phyloP scores from a whole-genome alignment of 53 echinoderm and acorn worm species.

The Stichopus horrens region DNA sequence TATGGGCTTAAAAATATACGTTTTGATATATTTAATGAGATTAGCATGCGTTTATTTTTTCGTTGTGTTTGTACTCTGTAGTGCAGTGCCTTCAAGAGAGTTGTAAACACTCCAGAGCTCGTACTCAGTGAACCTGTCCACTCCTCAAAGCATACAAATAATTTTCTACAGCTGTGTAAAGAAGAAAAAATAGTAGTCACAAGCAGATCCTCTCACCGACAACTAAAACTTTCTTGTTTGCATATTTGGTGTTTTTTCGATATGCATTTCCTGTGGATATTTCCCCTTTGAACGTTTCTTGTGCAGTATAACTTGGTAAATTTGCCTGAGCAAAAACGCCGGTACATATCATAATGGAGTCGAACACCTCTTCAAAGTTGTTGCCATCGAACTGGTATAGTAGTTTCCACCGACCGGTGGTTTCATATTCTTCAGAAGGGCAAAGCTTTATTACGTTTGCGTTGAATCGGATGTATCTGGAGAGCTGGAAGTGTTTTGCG shows the following conservation, averaged over 20 bases:
- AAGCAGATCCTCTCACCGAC: slow-evolving; percentile 11
- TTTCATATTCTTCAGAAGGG: slow-evolving; percentile 15
- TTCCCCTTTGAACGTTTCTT: slow-evolving; percentile 39
- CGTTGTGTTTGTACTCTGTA: too few species aligned
- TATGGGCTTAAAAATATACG: too few species aligned
- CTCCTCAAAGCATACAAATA: too few species aligned
- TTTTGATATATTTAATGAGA: too few species aligned
- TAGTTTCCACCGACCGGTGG: slow-evolving; percentile 35
- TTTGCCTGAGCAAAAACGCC: slow-evolving; percentile 42
- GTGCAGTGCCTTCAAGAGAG: too few species aligned
- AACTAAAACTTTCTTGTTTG: slow-evolving; percentile 47
- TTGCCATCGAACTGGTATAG: background rate
- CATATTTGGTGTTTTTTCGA: slow-evolving; percentile 29
- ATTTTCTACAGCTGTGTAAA: background rate
- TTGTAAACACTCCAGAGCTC: too few species aligned
- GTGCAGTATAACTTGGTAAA: slow-evolving; percentile 47
- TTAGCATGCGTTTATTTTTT: too few species aligned
- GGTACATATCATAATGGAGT: slow-evolving; percentile 50
- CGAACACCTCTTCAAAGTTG: slow-evolving; percentile 20
- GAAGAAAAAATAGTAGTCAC: background rate
- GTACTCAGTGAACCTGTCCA: too few species aligned
- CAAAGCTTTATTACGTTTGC: background rate
- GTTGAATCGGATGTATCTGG: slow-evolving; percentile 41
- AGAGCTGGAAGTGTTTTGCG: slow-evolving; percentile 30
- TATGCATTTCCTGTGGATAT: slow-evolving; percentile 32